Percentiles rank a stretch among this genome's conserved stretches.
Conservation (phyloP, 2,113 vertebrate species). For the Romanogobio albipinnatus region DNA sequence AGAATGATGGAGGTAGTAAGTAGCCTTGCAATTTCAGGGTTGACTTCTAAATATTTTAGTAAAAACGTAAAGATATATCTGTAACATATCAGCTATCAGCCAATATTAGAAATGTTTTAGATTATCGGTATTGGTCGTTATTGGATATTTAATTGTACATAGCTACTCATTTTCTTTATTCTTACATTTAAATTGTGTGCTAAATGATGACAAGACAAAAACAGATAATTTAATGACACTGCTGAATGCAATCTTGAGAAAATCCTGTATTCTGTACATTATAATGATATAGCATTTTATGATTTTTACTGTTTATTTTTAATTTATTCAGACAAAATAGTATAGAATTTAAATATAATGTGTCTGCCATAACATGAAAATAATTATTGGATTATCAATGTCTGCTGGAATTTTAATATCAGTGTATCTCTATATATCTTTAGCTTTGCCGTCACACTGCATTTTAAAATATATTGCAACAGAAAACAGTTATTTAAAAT, state of each 20-base stretch:
- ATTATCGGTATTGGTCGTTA: not conserved
- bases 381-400: not conserved
- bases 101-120: conserved; percentile 4
- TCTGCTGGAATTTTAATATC: not conserved
- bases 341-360: not conserved
- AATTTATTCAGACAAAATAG: not conserved
- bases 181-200: not conserved
- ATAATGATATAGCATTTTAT: not conserved
- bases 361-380: not conserved
- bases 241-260: no score
- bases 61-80: not conserved
- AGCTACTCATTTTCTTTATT: not conserved
- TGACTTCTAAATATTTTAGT: not conserved
- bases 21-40: conserved; percentile 6
- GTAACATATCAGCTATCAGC: not conserved
- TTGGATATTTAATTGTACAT: not conserved
- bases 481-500: not conserved
- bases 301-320: not conserved
- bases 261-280: not conserved
- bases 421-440: not conserved
- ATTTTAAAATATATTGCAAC: not conserved
- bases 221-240: no score
- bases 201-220: not conserved
- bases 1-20: not conserved
- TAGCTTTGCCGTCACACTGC: not conserved